Base-by-base conservation (phyloP, 2,113 vertebrate species). In the Pterophyllum scalare region DNA sequence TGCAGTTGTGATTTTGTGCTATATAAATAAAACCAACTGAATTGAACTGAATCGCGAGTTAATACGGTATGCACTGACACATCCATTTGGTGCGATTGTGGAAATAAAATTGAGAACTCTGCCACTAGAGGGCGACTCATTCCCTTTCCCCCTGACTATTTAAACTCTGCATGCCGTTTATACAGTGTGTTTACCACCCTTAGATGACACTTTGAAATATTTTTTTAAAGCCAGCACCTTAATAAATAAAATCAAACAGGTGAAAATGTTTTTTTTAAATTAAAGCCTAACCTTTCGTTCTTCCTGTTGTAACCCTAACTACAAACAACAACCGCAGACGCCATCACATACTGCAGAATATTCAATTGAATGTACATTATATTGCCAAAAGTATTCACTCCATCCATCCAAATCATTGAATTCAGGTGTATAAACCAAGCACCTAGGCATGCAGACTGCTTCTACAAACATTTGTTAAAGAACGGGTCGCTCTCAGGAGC, bases 41-140 rank as follows among this genome's bases (percentile, higher is more conserved):
- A 38, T 35, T 7, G 33, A 35, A 35, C 10, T 38, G 35, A 38
- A 38, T 35, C 8, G 9, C 12, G 31, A 19, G 11, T 58, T 12
- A 22, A 22, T 22, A 57, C n/a, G 5, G n/a, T 57, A 13, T 58
- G n/a, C 22, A 58, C 56, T 24, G 56, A 22, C 11, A 13, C 22
- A 58, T 58, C 56, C 56, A 58, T 31, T 59, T 59, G 28, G 26
- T 28, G 28, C 14, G 22, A 26, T 7, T 67, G n/a, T 49, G 24
- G 40, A 28, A 14, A 70, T 64, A 11, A n/a, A 12, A 1, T 7
- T 26, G 20, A 13, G 24, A 76, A 20, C 3, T 28, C 3, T 35
- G n/a, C 79, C 79, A 70, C 43, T 19, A 75, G 75, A 82, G 87
- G 74, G 77, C 52, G 3, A 6, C 58, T 3, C 10, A 14, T n/a